Conservation (phyloP, 2,888 invertebrate genomes). For the Mylabris sibirica region DNA sequence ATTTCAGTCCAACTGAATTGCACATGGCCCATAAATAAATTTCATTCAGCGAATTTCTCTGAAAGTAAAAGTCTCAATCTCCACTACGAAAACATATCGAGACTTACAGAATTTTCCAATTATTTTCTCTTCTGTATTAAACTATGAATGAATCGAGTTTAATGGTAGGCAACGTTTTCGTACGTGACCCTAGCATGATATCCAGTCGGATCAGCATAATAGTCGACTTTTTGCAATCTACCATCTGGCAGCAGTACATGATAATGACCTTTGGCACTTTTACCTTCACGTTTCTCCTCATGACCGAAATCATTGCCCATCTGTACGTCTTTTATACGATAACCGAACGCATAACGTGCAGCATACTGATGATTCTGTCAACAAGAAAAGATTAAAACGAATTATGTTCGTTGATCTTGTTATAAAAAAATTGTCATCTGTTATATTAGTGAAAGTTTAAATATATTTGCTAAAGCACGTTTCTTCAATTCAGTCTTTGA, state of each 20-base stretch:
- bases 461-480: neutral
- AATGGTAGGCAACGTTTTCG: constrained; percentile 53
- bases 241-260: constrained; percentile 83
- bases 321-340: constrained; percentile 75
- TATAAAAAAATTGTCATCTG: neutral
- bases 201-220: constrained; percentile 78
- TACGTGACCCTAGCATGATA: constrained; percentile 82
- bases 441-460: neutral
- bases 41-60: too few relatives aligned
- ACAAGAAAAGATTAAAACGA: constrained; percentile 8
- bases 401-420: neutral
- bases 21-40: neutral
- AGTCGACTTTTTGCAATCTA: constrained; percentile 77
- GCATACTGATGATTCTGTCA: constrained; percentile 50
- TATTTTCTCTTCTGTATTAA: neutral
- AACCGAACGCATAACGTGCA: constrained; percentile 67
- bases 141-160: neutral
- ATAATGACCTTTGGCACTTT: constrained; percentile 75
- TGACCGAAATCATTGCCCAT: constrained; percentile 81
- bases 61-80: neutral
- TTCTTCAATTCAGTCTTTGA: neutral
- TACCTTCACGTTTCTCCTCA: constrained; percentile 73
- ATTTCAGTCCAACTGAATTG: neutral
- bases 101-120: neutral
- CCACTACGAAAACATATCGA: neutral